Evolutionary conservation across 1,140 invertebrate species (phyloP).

Genomic region (Vanessa tameamea): DNA sequence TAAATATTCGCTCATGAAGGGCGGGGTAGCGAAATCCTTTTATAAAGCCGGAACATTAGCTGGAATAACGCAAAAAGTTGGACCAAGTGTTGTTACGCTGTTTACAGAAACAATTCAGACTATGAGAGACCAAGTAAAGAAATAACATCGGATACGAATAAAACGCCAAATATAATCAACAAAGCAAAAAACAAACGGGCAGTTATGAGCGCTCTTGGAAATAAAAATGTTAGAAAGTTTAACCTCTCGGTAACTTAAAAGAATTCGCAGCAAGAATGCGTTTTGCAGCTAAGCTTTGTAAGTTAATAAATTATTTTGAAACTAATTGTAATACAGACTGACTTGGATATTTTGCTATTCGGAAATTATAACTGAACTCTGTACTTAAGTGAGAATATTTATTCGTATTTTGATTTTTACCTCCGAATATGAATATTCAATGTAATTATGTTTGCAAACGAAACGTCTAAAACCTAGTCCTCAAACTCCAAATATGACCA

Average conservation of each 20-base stretch:
- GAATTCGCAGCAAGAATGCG: constrained; percentile 51
- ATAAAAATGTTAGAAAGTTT: constrained; percentile 51
- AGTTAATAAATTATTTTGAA: neutral
- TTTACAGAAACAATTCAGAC: constrained; percentile 60
- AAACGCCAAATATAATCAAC: constrained; percentile 58
- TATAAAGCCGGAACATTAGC: constrained; percentile 39
- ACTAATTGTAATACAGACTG: neutral
- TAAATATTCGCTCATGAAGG: constrained; percentile 27
- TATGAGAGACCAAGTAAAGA: constrained; percentile 47
- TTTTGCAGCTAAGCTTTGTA: constrained; percentile 26
- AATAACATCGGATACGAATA: constrained; percentile 60
- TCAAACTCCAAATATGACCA: too few species aligned
- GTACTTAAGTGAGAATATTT: too few species aligned
- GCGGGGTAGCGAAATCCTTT: constrained; percentile 35
- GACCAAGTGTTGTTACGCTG: constrained; percentile 44
- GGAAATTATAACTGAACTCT: too few species aligned
- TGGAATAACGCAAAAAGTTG: constrained; percentile 41
- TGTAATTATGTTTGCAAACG: too few species aligned
- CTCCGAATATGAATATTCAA: too few species aligned
- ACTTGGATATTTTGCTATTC: too few species aligned
- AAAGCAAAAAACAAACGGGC: constrained; percentile 53
- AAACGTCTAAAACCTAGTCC: too few species aligned
- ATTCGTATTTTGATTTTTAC: too few species aligned
- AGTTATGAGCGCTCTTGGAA: constrained; percentile 43
- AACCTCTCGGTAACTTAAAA: constrained; percentile 36